Conservation (phyloP, 2,113 vertebrate species). For the Eulemur rufifrons region DNA sequence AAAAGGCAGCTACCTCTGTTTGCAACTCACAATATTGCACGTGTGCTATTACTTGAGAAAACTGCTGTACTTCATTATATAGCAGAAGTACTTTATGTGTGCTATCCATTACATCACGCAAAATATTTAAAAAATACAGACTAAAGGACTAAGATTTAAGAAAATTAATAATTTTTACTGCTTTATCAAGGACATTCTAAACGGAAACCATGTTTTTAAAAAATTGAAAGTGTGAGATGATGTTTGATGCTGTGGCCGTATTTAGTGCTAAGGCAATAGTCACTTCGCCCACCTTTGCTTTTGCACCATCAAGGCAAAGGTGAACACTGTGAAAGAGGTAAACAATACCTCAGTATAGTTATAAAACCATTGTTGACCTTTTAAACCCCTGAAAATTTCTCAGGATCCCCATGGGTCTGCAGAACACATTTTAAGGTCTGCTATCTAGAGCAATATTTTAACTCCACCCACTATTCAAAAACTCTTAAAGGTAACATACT, state of each 20-base stretch:
- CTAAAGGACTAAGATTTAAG: neutral
- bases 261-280: neutral
- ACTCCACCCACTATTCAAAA: neutral
- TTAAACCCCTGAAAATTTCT: neutral
- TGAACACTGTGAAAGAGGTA: neutral
- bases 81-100: neutral
- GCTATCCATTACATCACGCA: neutral
- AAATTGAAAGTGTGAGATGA: neutral
- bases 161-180: neutral
- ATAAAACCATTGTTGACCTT: neutral
- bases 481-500: neutral
- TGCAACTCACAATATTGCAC: neutral
- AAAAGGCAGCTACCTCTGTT: neutral
- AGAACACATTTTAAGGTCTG: neutral
- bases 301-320: neutral
- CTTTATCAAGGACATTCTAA: neutral
- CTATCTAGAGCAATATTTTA: neutral
- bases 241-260: neutral
- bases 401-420: neutral
- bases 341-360: neutral
- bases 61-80: neutral
- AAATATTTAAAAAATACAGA: neutral
- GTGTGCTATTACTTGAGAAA: neutral
- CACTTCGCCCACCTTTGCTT: neutral
- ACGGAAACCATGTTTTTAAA: neutral